A percentile compares a stretch with the other conserved stretches of the same genome.
phyloP scores from a whole-genome alignment of 2,888 invertebrate species.

The Torymus texanus region DNA sequence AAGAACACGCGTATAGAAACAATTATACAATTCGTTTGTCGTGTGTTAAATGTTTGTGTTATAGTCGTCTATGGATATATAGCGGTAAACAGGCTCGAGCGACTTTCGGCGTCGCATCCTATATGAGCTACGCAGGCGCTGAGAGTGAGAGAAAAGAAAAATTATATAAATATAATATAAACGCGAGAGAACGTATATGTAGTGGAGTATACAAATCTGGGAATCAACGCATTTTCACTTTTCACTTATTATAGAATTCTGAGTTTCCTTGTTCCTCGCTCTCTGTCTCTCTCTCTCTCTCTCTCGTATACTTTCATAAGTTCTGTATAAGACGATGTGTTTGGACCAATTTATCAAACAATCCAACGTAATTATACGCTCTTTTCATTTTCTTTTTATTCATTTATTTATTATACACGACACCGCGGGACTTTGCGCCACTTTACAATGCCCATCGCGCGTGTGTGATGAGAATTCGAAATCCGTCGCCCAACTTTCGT shows the following conservation, averaged over 20 bases:
- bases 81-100: no score
- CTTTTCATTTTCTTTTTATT: slow-evolving; percentile 60
- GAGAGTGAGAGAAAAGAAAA: no score
- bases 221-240: slow-evolving; percentile 49
- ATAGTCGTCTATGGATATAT: no score
- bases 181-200: background rate
- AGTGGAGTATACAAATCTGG: slow-evolving; percentile 22
- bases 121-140: no score
- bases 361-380: slow-evolving; percentile 63
- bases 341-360: slow-evolving; percentile 68
- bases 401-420: no score
- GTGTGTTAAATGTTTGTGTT: background rate
- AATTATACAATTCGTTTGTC: slow-evolving; percentile 12
- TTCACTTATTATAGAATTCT: slow-evolving; percentile 45
- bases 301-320: slow-evolving; percentile 72
- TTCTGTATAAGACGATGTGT: slow-evolving; percentile 64
- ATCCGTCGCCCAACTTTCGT: background rate
- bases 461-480: no score
- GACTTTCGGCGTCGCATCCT: no score
- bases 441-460: slow-evolving; percentile 11
- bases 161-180: no score
- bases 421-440: slow-evolving; percentile 46
- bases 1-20: slow-evolving; percentile 13
- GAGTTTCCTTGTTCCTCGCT: slow-evolving; percentile 59
- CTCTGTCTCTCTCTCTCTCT: slow-evolving; percentile 57